Base-by-base conservation (phyloP, 2,888 invertebrate genomes). In the Scelioninae gen. 1 region DNA sequence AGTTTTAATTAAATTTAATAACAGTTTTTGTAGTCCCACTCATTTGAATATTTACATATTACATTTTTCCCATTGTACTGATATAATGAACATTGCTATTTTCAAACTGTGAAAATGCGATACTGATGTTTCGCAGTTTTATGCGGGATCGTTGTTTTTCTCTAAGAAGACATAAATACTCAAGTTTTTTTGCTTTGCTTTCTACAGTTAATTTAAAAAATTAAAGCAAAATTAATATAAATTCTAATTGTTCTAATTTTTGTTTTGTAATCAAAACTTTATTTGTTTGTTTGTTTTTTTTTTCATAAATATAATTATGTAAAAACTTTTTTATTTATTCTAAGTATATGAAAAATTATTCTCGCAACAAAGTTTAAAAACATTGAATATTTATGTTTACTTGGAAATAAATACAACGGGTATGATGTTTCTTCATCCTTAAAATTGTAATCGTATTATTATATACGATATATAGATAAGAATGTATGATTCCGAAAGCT, bases 61-160 rank as follows among this genome's bases (percentile, higher is more conserved):
- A 55, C 13, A 60, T 60, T 60, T 29, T 60, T 40, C 43, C 29
- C 38, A 43, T 43, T 43, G 40, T 13, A 29, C 29, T n/a, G 15
- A 16, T 29, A n/a, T n/a, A 51, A 38, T 13, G 2, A 65, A 51
- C 13, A 16, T 2, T 47, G 34, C 47, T 63, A 13, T 63, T 63
- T 47, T 47, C 16, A 10, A 47, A 34, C 34, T 29, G 29, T 29
- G 34, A 63, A 63, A 32, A 34, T 40, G 23, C 16, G 58, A 62
- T 15, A 11, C 6, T 47, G n/a, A 1, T 11, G 47, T 62, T 62
- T 47, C 62, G 62, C 62, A 60, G 60, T 60, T 60, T 60, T 60
- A 60, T 60, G 60, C 60, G 60, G 45, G 43, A 60, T 45, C n/a
- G 31, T 60, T 60, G 45, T 60, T 0, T 60, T 60, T 23, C 4